Evolutionary conservation across 2,888 invertebrate species (phyloP).

Genomic region (Dromius quadrimaculatus): DNA sequence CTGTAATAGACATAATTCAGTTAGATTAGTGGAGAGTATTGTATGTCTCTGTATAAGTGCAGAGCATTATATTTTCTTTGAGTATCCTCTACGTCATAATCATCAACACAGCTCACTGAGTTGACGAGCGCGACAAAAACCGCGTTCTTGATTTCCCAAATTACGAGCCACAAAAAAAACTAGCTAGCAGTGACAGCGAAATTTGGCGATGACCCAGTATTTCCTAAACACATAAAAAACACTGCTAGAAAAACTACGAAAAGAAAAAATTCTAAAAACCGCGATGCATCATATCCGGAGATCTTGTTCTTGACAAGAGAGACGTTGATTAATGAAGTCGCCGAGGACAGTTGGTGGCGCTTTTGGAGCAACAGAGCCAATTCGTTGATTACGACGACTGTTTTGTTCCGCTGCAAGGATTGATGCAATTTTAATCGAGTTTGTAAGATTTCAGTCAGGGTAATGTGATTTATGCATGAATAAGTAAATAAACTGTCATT

Average conservation of each 20-base stretch:
- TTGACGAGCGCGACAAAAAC: constrained; percentile 38
- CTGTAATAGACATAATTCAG: too few species aligned
- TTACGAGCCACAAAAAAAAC: constrained; percentile 36
- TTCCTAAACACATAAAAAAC: constrained; percentile 47
- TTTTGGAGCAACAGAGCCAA: constrained; percentile 26
- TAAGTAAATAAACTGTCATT: constrained; percentile 7
- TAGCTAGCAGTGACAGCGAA: constrained; percentile 42
- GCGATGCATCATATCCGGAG: constrained; percentile 48
- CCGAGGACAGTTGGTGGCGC: constrained; percentile 22
- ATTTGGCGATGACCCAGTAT: constrained; percentile 46
- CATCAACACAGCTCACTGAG: constrained; percentile 23
- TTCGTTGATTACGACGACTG: constrained; percentile 44
- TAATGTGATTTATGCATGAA: constrained; percentile 20
- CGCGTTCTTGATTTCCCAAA: constrained; percentile 45
- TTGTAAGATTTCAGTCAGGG: constrained; percentile 12
- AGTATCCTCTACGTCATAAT: constrained; percentile 4
- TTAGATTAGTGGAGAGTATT: too few species aligned
- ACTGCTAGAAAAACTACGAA: constrained; percentile 25
- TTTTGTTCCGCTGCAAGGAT: constrained; percentile 27
- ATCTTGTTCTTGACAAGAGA: constrained; percentile 33
- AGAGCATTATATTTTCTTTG: not conserved
- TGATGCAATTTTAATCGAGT: constrained; percentile 36
- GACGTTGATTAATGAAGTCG: constrained; percentile 50
- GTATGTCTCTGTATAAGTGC: too few species aligned
- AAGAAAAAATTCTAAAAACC: constrained; percentile 44